Base-by-base conservation (phyloP, 2,113 vertebrate genomes). In the Bubo blakistoni region DNA sequence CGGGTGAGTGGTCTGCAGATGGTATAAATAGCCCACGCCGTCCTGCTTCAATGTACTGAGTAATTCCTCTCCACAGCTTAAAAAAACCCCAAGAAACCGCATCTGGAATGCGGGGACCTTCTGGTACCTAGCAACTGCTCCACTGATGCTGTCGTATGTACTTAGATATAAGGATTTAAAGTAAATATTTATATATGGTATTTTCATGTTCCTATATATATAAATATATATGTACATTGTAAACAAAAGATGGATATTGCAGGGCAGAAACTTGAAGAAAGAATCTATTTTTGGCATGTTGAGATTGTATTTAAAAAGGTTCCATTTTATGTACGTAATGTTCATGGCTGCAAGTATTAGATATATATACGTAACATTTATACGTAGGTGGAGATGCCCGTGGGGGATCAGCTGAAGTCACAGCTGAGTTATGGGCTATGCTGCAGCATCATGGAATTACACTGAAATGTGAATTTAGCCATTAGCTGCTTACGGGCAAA, bases 231-330 rank as follows among this genome's bases (percentile, higher is more conserved):
- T 85, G 44, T 47, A 93, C 66, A 57, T 69, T 96, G 55, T 89
- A 93, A 94, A 91, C 58, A 65, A 58, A 51, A 81, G 86, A 79
- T 74, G 61, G 87, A 20, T 95, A 96, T 89, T 83, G 81, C 92
- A 96, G 71, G 86, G 83, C 76, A 92, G 84, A 92, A 77, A 76
- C 52, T 55, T 79, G 65, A 94, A 38, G 94, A 94, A 89, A 97
- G 55, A 91, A 66, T 97, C 92, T 97, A 97, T 97, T 97, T 96
- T 97, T 94, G 91, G 91, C 92, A 89, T 90, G 94, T 51, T 76
- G 70, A 94, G 73, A 86, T 78, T 95, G 90, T 92, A 92, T 85
- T 93, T 95, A 70, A 90, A 96, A 82, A 93, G 59, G 72, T 76
- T 91, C 55, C 76, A 42, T 72, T 93, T 81, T 84, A 92, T 47